Conservation (phyloP, 2,113 vertebrate genomes). For the Orthonyx spaldingii region DNA sequence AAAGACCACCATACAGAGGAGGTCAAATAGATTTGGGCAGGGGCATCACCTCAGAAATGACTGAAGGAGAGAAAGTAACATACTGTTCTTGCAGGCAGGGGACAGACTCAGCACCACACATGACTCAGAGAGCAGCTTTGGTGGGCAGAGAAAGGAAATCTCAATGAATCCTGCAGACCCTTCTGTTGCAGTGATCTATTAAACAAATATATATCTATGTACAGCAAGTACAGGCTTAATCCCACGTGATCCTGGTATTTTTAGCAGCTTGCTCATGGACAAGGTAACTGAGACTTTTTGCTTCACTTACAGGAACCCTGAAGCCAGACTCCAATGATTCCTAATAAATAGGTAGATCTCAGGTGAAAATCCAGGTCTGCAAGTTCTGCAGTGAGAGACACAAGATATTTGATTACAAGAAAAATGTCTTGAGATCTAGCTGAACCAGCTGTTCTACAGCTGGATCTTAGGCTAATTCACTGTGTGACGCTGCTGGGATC, state of each 20-base stretch:
- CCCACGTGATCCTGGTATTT: not conserved
- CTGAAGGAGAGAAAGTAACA: not conserved
- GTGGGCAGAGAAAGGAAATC: not conserved
- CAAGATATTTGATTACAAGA: not conserved
- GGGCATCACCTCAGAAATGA: not conserved
- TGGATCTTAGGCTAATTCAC: not conserved
- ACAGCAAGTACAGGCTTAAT: not conserved
- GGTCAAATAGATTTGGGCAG: not conserved
- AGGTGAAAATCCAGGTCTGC: not conserved
- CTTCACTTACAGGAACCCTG: not conserved
- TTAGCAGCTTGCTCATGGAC: not conserved
- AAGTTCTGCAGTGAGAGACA: not conserved
- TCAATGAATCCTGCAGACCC: not conserved
- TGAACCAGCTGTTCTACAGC: not conserved
- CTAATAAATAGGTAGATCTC: not conserved
- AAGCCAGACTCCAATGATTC: not conserved
- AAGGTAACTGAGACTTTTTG: not conserved
- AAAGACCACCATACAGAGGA: not conserved
- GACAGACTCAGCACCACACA: not conserved
- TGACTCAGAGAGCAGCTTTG: not conserved
- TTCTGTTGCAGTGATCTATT: slow-evolving; percentile 3
- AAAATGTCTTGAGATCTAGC: not conserved
- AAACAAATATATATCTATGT: not conserved
- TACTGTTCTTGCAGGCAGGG: not conserved
- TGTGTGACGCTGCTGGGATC: not conserved